Base-by-base conservation (phyloP, 2,797 vertebrate genomes). In the Melopsittacus undulatus region DNA sequence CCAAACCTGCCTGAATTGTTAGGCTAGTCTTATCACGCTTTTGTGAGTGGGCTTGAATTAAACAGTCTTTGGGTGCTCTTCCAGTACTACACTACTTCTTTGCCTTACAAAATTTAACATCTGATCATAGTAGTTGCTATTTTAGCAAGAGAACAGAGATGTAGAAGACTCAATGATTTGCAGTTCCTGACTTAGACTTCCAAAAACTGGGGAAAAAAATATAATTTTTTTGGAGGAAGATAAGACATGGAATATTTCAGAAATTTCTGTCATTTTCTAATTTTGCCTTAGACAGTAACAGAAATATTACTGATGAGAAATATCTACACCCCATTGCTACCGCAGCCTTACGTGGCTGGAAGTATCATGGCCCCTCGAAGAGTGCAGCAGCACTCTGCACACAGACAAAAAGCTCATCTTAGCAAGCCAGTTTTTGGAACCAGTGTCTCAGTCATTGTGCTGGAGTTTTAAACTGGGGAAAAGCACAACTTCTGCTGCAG, bases 71-170 rank as follows among this genome's bases (percentile, higher is more conserved):
- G 83, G 85, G 86, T 94, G 73, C 63, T 81, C 27, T 87, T 94
- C 76, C 57, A 90, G 59, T 46, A 27, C 46, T 75, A 24, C 0
- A 2, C 52, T 15, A 22, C 27, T 61, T 79, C 85, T 67, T 72
- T 46, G 59, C 21, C 51, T 43, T 83, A 69, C 17, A 40, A 59
- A 78, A 75, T 73, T 42, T 78, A 88, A 88, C 66, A 45, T 90
- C 92, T 93, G 59, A 94, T 91, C 59, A 29, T 79, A 91, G 87
- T 79, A 88, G 69, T 56, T 91, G 36, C 94, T 92, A 61, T 94
- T 97, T 92, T 92, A 94, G 74, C 34, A 45, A n/a, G 56, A 63
- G 54, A 90, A 38, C 24, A 87, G 40, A 92, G 80, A 48, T 36
- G 22, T 64, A 40, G 75, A 82, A 75, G 82, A 29, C 62, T 68